Evolutionary conservation across 2,888 invertebrate species (phyloP).

Genomic region (Meliscaeva auricollis): DNA sequence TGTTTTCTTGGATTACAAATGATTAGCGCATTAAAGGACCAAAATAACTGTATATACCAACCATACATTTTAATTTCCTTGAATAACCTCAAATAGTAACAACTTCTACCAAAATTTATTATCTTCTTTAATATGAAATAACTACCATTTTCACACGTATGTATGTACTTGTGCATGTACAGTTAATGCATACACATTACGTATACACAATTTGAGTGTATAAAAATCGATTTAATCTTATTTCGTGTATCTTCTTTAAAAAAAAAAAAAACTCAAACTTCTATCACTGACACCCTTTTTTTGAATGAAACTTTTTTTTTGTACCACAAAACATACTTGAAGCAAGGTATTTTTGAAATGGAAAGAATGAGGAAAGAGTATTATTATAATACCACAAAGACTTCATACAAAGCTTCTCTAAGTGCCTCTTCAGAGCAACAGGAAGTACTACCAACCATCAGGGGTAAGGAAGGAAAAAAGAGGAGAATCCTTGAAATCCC

Average conservation of each 20-base stretch:
- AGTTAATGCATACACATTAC: too few species aligned
- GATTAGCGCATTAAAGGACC: too few species aligned
- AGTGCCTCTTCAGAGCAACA: conserved; percentile 7
- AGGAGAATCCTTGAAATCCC: conserved; percentile 5
- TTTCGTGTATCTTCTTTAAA: not conserved
- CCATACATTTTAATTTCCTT: too few species aligned
- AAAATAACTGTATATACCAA: too few species aligned
- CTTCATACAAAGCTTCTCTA: not conserved
- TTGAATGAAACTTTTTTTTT: too few species aligned
- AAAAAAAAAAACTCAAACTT: conserved; percentile 1
- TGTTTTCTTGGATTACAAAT: too few species aligned
- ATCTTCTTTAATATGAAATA: too few species aligned
- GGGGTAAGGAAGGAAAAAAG: not conserved
- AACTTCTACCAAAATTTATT: too few species aligned
- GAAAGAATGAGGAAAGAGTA: not conserved
- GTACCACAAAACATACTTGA: not conserved
- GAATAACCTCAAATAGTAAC: too few species aligned
- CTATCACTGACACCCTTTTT: not conserved
- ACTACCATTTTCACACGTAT: too few species aligned
- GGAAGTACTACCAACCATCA: not conserved
- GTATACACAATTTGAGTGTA: too few species aligned
- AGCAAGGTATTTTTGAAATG: not conserved
- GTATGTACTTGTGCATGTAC: too few species aligned
- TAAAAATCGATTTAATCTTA: not conserved
- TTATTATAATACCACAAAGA: conserved; percentile 21